A percentile compares a stretch with the other conserved stretches of the same genome.
Conservation (phyloP, 2,888 invertebrate species). For the Micoletzkya japonica region DNA sequence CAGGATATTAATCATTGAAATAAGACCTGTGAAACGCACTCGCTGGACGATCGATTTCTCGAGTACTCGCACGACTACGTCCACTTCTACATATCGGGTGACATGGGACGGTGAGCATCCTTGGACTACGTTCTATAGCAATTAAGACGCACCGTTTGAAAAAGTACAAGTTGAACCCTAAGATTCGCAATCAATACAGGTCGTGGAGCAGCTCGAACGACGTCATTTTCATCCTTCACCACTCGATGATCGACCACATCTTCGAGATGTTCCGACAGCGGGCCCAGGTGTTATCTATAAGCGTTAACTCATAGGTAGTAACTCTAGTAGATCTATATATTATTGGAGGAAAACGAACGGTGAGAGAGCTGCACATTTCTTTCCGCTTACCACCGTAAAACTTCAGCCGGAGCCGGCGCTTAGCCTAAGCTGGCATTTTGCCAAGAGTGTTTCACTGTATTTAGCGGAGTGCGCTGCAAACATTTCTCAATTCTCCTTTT, state of each 20-base stretch:
- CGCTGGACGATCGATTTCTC: conserved; percentile 56
- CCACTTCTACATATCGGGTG: conserved; percentile 51
- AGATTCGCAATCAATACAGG: conserved; percentile 6
- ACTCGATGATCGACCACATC: conserved; percentile 64
- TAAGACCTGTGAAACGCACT: conserved; percentile 46
- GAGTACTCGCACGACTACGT: conserved; percentile 61
- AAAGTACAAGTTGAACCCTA: too few species aligned
- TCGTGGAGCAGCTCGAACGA: conserved; percentile 63
- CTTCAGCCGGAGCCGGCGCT: too few species aligned
- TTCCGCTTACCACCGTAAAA: too few species aligned
- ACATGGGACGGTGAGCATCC: conserved; percentile 14
- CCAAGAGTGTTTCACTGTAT: too few species aligned
- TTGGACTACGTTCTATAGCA: too few species aligned
- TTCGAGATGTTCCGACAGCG: conserved; percentile 63
- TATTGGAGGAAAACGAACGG: too few species aligned
- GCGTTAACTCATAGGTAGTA: background rate
- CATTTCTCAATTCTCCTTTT: too few species aligned
- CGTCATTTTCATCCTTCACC: conserved; percentile 65
- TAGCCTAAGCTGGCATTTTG: too few species aligned
- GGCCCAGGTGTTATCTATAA: conserved; percentile 32
- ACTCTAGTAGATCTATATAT: too few species aligned
- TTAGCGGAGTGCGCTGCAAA: too few species aligned
- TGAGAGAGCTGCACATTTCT: too few species aligned
- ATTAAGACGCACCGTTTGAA: too few species aligned
- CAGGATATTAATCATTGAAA: conserved; percentile 1